A percentile compares a stretch with the other conserved stretches of the same genome.
Conservation (phyloP, 2,113 vertebrate species). For the Rhea pennata region DNA sequence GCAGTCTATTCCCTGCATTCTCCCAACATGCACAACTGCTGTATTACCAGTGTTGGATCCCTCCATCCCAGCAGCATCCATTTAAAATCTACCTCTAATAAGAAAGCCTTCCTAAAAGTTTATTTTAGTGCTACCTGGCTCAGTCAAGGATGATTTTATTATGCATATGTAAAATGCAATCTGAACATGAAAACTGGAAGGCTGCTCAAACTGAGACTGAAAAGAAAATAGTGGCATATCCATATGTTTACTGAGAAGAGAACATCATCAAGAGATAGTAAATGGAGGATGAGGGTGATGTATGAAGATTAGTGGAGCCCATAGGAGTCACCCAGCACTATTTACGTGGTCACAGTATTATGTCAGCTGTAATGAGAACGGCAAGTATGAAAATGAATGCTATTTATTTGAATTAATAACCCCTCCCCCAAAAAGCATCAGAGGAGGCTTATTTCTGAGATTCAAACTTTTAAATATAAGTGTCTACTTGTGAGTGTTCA, state of each 20-base stretch:
- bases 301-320: background rate
- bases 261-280: background rate
- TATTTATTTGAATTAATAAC: background rate
- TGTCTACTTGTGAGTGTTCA: background rate
- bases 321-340: background rate
- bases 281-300: accelerated
- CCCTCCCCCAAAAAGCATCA: background rate
- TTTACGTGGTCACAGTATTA: background rate
- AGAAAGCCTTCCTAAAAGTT: background rate
- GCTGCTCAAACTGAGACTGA: background rate
- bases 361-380: background rate
- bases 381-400: background rate
- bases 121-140: background rate
- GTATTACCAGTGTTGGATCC: background rate
- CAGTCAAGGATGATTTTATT: background rate
- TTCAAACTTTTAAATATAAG: background rate
- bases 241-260: background rate
- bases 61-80: background rate
- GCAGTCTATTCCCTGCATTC: background rate
- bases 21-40: background rate
- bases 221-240: background rate
- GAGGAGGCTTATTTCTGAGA: background rate
- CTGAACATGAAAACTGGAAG: background rate
- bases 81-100: background rate
- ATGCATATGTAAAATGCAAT: background rate